Evolutionary conservation across 2,113 vertebrate species (phyloP).

Genomic region (Heterochromis multidens): DNA sequence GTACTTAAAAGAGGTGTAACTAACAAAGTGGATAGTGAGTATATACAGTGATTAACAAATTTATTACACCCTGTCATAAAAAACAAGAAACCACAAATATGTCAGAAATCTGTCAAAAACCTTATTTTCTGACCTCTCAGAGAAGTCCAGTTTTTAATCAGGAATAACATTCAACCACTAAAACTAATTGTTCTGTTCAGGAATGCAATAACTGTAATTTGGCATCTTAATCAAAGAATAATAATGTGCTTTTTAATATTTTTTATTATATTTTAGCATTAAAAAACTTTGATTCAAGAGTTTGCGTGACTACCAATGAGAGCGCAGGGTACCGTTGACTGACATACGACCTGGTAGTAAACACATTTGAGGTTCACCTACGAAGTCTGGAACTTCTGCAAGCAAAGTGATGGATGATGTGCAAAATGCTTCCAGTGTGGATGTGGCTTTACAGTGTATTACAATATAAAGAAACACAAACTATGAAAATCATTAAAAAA

Average conservation of each 20-base stretch:
- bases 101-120: background rate
- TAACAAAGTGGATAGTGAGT: background rate
- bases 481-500: background rate
- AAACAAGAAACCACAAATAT: background rate
- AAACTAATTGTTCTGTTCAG: background rate
- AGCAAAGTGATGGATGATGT: background rate
- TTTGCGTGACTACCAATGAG: background rate
- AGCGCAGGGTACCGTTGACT: background rate
- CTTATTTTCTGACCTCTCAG: too few relatives aligned
- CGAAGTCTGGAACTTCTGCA: background rate
- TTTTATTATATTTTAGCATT: background rate
- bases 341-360: background rate
- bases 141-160: too few relatives aligned
- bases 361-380: rapidly evolving
- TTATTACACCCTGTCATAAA: background rate
- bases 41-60: background rate
- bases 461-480: background rate
- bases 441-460: background rate
- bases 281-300: background rate
- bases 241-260: rapidly evolving
- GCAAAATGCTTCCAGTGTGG: background rate
- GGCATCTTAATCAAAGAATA: background rate
- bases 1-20: too few relatives aligned
- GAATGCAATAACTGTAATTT: background rate
- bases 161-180: background rate